These are phyloP conservation scores for Rhagoletis pomonella DNA, from an alignment of 1,140 invertebrate genomes.

Conservation along the genomic window DNA sequence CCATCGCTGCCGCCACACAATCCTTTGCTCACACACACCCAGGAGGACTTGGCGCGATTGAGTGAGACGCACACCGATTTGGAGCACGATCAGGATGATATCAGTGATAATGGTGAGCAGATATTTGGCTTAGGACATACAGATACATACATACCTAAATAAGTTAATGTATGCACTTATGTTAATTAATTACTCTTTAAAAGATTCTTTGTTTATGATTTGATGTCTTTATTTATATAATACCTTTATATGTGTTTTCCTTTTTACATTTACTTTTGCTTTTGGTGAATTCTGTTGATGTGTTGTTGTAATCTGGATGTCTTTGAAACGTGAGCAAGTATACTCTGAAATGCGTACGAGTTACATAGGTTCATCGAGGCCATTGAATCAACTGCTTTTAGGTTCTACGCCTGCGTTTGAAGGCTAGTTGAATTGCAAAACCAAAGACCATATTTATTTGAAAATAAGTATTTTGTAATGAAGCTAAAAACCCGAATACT, in stretches of 20 bases:
- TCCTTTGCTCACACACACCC: slow-evolving; percentile 74
- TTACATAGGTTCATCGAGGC: slow-evolving; percentile 44
- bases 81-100: slow-evolving; percentile 80
- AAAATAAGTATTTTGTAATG: slow-evolving; percentile 12
- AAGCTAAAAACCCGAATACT: not conserved
- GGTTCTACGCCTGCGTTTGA: slow-evolving; percentile 46
- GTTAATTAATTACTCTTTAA: not conserved
- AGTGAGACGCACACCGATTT: slow-evolving; percentile 79
- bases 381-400: slow-evolving; percentile 41
- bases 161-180: not conserved
- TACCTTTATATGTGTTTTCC: not conserved
- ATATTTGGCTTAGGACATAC: not conserved
- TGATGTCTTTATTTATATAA: slow-evolving; percentile 1
- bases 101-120: slow-evolving; percentile 79
- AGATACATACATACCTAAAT: not conserved
- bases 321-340: slow-evolving; percentile 47
- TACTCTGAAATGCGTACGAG: slow-evolving; percentile 46
- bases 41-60: slow-evolving; percentile 78
- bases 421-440: slow-evolving; percentile 14
- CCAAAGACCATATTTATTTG: not conserved
- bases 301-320: slow-evolving; percentile 38
- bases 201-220: not conserved
- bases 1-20: slow-evolving; percentile 74
- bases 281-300: not conserved
- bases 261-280: not conserved